Evolutionary conservation across 2,888 invertebrate genomes (phyloP).

Genomic region (Polia nebulosa): DNA sequence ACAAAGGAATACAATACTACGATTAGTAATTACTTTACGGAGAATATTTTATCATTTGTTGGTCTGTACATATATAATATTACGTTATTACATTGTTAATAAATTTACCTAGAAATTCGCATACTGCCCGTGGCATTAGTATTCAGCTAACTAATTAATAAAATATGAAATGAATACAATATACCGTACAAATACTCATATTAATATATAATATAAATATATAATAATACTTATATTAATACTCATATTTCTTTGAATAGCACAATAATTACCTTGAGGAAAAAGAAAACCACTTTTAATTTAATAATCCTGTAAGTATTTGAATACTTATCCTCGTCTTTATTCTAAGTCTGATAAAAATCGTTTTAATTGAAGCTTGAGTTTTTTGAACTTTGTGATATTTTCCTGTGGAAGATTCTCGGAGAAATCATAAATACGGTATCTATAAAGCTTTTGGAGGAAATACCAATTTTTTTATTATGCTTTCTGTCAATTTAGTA

Average conservation of each 20-base stretch:
- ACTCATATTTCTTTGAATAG: conserved; percentile 9
- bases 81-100: conserved; percentile 11
- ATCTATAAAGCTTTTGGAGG: not conserved
- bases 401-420: conserved; percentile 28
- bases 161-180: conserved; percentile 1
- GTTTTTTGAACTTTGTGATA: conserved; percentile 38
- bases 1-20: not conserved
- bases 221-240: not conserved
- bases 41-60: conserved; percentile 21
- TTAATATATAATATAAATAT: no score
- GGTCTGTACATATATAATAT: conserved; percentile 1
- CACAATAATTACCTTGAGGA: not conserved
- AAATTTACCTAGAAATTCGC: conserved; percentile 14
- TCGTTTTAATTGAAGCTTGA: conserved; percentile 40
- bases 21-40: not conserved
- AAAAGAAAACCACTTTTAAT: conserved; percentile 11
- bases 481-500: no score
- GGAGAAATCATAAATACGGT: conserved; percentile 31
- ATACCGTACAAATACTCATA: no score
- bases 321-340: conserved; percentile 42
- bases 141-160: conserved; percentile 12
- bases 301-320: conserved; percentile 34
- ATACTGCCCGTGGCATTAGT: not conserved
- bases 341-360: conserved; percentile 32
- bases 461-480: not conserved